phyloP scores from a whole-genome alignment of 2,888 invertebrate genomes.

The Folsomia candida region DNA sequence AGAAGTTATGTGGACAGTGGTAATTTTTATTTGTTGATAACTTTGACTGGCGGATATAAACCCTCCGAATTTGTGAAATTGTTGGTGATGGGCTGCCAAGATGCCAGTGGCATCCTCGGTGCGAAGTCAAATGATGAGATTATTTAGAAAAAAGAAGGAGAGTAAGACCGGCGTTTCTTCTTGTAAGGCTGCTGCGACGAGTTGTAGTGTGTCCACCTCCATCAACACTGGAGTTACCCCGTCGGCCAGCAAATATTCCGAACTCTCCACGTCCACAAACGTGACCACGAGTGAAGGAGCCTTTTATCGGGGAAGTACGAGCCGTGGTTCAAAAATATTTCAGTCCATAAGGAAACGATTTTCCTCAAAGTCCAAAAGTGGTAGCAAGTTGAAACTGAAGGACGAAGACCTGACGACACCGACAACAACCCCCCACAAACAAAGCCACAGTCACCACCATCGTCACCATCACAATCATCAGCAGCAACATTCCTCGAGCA shows the following conservation, averaged over 20 bases:
- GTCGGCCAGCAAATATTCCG: slow-evolving; percentile 31
- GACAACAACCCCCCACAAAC: background rate
- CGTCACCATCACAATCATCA: background rate
- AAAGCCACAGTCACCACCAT: background rate
- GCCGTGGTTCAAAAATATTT: slow-evolving; percentile 42
- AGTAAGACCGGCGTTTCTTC: slow-evolving; percentile 14
- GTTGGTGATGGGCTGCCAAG: slow-evolving; percentile 33
- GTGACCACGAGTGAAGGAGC: background rate
- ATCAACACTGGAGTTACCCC: slow-evolving; percentile 25
- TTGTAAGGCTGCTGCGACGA: background rate
- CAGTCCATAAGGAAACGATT: slow-evolving; percentile 42
- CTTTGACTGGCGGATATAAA: background rate
- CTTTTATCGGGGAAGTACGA: slow-evolving; percentile 30
- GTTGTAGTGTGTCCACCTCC: slow-evolving; percentile 33
- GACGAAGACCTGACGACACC: background rate
- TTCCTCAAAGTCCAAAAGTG: slow-evolving; percentile 8
- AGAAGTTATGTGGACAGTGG: too few relatives aligned
- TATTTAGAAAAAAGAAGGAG: slow-evolving; percentile 40
- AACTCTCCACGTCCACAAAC: slow-evolving; percentile 21
- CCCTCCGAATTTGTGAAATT: background rate
- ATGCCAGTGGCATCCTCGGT: slow-evolving; percentile 49
- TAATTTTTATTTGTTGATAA: too few relatives aligned
- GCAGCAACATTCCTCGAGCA: background rate
- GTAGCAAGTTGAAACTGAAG: background rate
- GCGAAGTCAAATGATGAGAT: slow-evolving; percentile 46